Evolutionary conservation across 2,888 invertebrate genomes (phyloP), one percentile per base, ranked within the genome.

Genomic region (Eledone cirrhosa): DNA sequence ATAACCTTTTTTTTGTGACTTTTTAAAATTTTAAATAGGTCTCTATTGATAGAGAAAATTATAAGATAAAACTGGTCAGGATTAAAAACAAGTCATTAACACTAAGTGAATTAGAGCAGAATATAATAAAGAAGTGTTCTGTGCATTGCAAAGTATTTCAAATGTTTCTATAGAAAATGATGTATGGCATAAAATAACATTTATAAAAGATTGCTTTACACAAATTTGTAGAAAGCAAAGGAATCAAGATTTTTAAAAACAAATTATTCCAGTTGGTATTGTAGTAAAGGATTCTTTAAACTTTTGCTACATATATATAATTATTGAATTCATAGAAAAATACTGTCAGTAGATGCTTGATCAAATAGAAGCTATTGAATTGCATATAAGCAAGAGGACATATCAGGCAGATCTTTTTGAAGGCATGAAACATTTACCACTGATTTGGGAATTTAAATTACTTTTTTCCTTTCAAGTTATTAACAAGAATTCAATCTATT

Each of bases 91-190:
- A 72, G 69, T 72, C 69, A 72, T 72, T 72, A 72, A 72, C 69
- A 72, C 69, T 72, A 72, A 72, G 69, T 72, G 69, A 41, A 72
- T 72, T 33, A 72, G 69, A 72, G 69, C 69, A 31, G 27, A 72
- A 33, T 72, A 72, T 72, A 72, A 72, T 33, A n/a, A 72, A 72
- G 69, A 33, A 41, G 31, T 72, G n/a, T 63, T 72, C 31, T 72
- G 69, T 72, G 69, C 69, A 72, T 72, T 72, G 69, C 69, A 72
- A 72, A 72, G 69, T 72, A 72, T 72, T 72, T 72, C 69, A 72
- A 72, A 72, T 72, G 69, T 41, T 33, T 72, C 69, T 72, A 72
- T 33, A 72, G 69, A 72, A 72, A 72, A 72, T 72, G 69, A 72
- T 72, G 69, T 72, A 72, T 72, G 69, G 69, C 69, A 72, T 72